phyloP scores from a whole-genome alignment of 2,888 invertebrate species.

The Ophion obscuratus region DNA sequence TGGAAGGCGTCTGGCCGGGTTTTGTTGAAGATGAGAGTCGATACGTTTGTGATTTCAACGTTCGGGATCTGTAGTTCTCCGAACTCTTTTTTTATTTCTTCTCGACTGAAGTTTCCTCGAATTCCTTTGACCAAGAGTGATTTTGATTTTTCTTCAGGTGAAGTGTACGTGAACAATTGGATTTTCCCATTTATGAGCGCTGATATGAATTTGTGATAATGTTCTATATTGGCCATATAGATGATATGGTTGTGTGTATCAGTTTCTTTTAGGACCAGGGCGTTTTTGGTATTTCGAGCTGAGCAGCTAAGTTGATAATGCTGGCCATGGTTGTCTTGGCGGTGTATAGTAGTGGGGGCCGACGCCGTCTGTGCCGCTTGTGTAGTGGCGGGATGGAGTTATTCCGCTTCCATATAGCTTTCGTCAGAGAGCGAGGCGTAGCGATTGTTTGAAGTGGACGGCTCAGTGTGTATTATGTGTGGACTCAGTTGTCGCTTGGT shows the following conservation, averaged over 20 bases:
- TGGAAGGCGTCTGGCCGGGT: neutral
- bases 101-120: slow-evolving; percentile 11
- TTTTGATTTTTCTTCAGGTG: slow-evolving; percentile 12
- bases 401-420: neutral
- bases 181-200: neutral
- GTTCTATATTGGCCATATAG: neutral
- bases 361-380: neutral
- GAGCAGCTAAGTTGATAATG: neutral
- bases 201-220: neutral
- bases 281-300: neutral
- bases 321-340: neutral
- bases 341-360: neutral
- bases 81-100: no score
- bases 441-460: neutral
- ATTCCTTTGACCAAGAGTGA: slow-evolving; percentile 30
- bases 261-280: neutral
- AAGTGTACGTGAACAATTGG: slow-evolving; percentile 27
- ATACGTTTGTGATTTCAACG: neutral
- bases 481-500: no score
- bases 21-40: slow-evolving; percentile 7
- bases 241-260: neutral
- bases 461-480: no score
- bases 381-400: neutral
- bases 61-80: neutral
- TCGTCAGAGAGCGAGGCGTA: slow-evolving; percentile 8